phyloP scores from a whole-genome alignment of 1,140 invertebrate species.

The Hycleus phaleratus region DNA sequence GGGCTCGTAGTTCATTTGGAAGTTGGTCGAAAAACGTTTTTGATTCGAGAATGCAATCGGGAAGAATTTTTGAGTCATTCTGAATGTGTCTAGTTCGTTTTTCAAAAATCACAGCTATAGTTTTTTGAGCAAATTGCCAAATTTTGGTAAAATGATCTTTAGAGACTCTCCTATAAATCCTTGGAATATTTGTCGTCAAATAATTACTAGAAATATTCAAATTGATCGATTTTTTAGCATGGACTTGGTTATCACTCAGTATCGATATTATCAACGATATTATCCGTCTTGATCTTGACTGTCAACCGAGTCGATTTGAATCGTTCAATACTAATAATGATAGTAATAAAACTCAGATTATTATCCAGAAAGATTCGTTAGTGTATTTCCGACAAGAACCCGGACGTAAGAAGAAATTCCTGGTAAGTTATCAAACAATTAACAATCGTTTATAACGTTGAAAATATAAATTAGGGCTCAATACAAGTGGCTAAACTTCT shows the following conservation, averaged over 20 bases:
- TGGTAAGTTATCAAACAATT: slow-evolving; percentile 34
- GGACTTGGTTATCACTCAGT: slow-evolving; percentile 37
- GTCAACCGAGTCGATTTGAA: slow-evolving; percentile 36
- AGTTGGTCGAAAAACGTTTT: neutral
- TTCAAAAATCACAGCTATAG: too few relatives aligned
- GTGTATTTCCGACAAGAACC: slow-evolving; percentile 45
- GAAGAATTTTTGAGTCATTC: neutral
- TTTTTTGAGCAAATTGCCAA: too few relatives aligned
- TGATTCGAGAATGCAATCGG: neutral
- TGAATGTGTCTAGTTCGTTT: neutral
- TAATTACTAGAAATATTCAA: too few relatives aligned
- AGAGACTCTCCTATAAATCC: too few relatives aligned
- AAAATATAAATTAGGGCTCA: slow-evolving; percentile 32
- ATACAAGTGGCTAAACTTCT: slow-evolving; percentile 41
- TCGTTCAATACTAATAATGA: slow-evolving; percentile 14
- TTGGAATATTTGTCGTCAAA: too few relatives aligned
- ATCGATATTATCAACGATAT: slow-evolving; percentile 31
- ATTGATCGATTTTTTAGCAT: slow-evolving; percentile 27
- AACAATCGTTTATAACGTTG: neutral
- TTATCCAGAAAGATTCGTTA: slow-evolving; percentile 40
- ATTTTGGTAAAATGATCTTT: too few relatives aligned
- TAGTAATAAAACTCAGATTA: slow-evolving; percentile 23
- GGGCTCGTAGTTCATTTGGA: too few relatives aligned
- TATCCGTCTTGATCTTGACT: slow-evolving; percentile 36
- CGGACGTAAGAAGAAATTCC: slow-evolving; percentile 44